Evolutionary conservation across 2,888 invertebrate species (phyloP).

Genomic region (Bombylius major): DNA sequence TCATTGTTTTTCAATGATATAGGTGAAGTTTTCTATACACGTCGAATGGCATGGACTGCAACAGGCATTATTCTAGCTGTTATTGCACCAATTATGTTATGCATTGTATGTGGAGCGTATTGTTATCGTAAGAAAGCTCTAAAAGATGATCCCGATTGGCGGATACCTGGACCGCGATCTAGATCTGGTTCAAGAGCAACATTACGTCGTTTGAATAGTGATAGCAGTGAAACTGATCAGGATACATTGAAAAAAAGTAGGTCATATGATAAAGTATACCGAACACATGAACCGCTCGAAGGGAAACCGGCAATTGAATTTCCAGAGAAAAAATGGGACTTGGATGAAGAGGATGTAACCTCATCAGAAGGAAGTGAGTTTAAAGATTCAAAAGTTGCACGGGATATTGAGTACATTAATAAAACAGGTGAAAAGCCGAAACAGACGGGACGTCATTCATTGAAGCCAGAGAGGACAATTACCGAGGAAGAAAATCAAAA

Average conservation of each 20-base stretch:
- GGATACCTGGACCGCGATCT: constrained; percentile 46
- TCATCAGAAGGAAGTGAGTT: constrained; percentile 48
- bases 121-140: constrained; percentile 49
- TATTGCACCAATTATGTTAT: constrained; percentile 50
- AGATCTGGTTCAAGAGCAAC: constrained; percentile 45
- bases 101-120: constrained; percentile 49
- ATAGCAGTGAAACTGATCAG: constrained; percentile 43
- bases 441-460: constrained; percentile 45
- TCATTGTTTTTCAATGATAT: constrained; percentile 12
- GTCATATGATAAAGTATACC: constrained; percentile 69
- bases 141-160: constrained; percentile 44
- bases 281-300: constrained; percentile 68
- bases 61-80: constrained; percentile 60
- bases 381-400: constrained; percentile 48
- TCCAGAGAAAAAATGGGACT: constrained; percentile 68
- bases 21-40: constrained; percentile 56
- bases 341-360: constrained; percentile 51
- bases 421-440: constrained; percentile 41
- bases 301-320: constrained; percentile 63
- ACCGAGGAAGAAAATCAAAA: constrained; percentile 15
- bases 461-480: constrained; percentile 33
- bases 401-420: constrained; percentile 48
- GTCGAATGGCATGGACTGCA: constrained; percentile 59
- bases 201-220: constrained; percentile 39
- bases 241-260: constrained; percentile 50